Conservation (phyloP, 1,140 invertebrate genomes). For the Lordiphosa mommai region DNA sequence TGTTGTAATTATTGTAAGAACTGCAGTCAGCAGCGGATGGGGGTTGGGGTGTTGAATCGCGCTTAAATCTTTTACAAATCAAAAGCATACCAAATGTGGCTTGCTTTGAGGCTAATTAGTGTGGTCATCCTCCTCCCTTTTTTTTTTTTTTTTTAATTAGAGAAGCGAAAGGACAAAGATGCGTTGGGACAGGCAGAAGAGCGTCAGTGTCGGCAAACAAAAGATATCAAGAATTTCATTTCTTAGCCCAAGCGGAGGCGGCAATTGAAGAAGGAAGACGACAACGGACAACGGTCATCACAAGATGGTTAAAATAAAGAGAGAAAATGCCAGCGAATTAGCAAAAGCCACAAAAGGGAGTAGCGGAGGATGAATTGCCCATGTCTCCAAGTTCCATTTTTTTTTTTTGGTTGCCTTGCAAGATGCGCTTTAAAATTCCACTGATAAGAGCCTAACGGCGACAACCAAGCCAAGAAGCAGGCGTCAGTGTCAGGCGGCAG, state of each 20-base stretch:
- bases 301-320: constrained; percentile 67
- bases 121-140: constrained; percentile 50
- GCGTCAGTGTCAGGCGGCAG: constrained; percentile 67
- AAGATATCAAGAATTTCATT: constrained; percentile 78
- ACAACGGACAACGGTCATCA: constrained; percentile 53
- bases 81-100: constrained; percentile 73
- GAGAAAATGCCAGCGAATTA: constrained; percentile 73
- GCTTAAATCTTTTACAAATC: constrained; percentile 73
- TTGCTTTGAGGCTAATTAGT: constrained; percentile 72
- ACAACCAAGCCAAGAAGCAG: constrained; percentile 30
- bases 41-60: constrained; percentile 8
- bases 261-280: constrained; percentile 51
- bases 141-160: constrained; percentile 66
- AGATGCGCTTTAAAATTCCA: constrained; percentile 73
- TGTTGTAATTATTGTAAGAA: constrained; percentile 53
- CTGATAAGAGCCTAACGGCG: constrained; percentile 58
- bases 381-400: constrained; percentile 37
- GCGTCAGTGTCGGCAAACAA: constrained; percentile 68
- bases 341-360: constrained; percentile 26
- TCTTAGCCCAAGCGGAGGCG: constrained; percentile 51
- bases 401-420: constrained; percentile 17
- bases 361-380: constrained; percentile 60
- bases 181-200: constrained; percentile 61
- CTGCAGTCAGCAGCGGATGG: constrained; percentile 13
- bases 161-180: constrained; percentile 72